Evolutionary conservation across 2,888 invertebrate genomes (phyloP).

Genomic region (Tyria jacobaeae): DNA sequence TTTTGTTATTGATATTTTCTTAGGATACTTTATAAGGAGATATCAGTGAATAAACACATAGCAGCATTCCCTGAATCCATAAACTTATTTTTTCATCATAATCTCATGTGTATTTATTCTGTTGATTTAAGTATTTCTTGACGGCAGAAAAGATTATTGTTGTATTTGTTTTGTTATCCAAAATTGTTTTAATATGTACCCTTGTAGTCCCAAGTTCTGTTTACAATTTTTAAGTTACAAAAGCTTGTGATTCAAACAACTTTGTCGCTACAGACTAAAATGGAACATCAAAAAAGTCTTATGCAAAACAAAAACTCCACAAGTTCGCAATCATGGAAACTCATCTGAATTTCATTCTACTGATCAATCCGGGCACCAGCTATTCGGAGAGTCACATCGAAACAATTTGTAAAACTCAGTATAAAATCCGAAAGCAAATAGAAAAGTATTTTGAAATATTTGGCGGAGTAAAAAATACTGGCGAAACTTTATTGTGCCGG

Average conservation of each 20-base stretch:
- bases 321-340: constrained; percentile 59
- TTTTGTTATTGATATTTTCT: constrained; percentile 62
- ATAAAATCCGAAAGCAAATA: constrained; percentile 69
- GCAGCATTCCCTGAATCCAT: constrained; percentile 1
- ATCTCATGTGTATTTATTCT: constrained; percentile 8
- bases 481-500: constrained; percentile 69
- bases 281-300: constrained; percentile 42
- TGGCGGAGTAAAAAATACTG: constrained; percentile 63
- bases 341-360: constrained; percentile 65
- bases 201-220: constrained; percentile 1
- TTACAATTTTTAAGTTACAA: constrained; percentile 5
- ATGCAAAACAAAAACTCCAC: constrained; percentile 47
- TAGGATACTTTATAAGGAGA: constrained; percentile 48
- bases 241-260: constrained; percentile 22
- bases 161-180: constrained; percentile 11
- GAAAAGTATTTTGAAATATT: constrained; percentile 74
- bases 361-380: constrained; percentile 60
- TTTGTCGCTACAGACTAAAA: constrained; percentile 29
- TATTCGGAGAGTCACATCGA: constrained; percentile 62
- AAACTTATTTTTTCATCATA: constrained; percentile 15
- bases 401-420: constrained; percentile 68
- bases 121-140: constrained; percentile 14
- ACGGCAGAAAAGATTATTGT: neutral
- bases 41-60: constrained; percentile 37
- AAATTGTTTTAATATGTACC: constrained; percentile 4